These are phyloP conservation scores for Branchellion lobata DNA, from an alignment of 2,888 invertebrate genomes.

Conservation along the genomic window DNA sequence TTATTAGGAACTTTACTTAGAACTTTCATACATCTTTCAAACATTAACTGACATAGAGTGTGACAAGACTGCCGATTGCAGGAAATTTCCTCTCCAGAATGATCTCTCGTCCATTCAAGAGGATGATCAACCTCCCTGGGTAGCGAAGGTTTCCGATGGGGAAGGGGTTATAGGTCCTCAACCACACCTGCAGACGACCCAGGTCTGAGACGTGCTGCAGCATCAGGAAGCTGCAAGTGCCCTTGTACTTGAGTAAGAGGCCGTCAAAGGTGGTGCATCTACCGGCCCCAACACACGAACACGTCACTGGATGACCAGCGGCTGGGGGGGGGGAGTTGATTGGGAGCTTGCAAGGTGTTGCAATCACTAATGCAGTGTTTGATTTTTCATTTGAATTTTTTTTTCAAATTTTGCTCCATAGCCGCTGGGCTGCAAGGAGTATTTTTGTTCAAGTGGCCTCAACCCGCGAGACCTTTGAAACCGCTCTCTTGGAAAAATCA, in stretches of 20 bases:
- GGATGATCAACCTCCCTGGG: not conserved
- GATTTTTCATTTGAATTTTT: too few species aligned
- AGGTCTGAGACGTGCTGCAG: not conserved
- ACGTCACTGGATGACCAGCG: not conserved
- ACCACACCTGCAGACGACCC: not conserved
- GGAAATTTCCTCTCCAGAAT: not conserved
- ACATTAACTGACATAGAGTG: not conserved
- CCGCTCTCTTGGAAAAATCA: too few species aligned
- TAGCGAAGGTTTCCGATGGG: not conserved
- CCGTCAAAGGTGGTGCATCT: slow-evolving; percentile 28
- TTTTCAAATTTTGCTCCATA: too few species aligned
- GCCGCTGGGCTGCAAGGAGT: too few species aligned
- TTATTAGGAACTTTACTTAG: not conserved
- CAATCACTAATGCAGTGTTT: too few species aligned
- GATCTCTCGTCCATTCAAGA: not conserved
- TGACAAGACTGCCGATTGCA: slow-evolving; percentile 24
- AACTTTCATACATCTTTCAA: not conserved
- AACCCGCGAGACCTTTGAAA: too few species aligned
- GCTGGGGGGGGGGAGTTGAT: slow-evolving; percentile 4
- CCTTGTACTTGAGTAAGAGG: slow-evolving; percentile 6
- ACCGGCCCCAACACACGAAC: slow-evolving; percentile 1
- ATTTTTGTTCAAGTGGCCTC: too few species aligned
- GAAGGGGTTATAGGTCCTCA: slow-evolving; percentile 6
- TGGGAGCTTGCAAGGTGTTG: too few species aligned
- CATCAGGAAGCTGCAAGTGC: slow-evolving; percentile 5